Conservation (phyloP, 2,888 invertebrate genomes). For the Drosophila merina region DNA sequence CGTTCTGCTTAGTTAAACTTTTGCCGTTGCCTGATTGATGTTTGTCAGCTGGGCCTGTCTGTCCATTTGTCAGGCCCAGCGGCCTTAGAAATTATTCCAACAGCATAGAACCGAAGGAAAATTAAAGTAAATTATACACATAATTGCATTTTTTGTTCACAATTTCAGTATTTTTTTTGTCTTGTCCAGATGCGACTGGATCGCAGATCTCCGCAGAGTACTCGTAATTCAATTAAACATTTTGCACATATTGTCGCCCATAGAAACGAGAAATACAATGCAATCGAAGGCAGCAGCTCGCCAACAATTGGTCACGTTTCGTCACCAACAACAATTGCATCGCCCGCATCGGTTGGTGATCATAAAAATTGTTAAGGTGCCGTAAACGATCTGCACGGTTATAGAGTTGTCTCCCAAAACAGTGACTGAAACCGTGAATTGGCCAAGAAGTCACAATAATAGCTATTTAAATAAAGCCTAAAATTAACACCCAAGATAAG, state of each 20-base stretch:
- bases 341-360: constrained; percentile 62
- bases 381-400: constrained; percentile 47
- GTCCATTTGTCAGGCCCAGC: constrained; percentile 47
- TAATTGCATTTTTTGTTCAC: constrained; percentile 51
- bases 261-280: constrained; percentile 27
- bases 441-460: background rate
- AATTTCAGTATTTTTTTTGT: constrained; percentile 2
- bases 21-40: constrained; percentile 61
- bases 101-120: constrained; percentile 55
- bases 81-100: constrained; percentile 69
- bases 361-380: constrained; percentile 59
- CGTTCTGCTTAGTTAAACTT: constrained; percentile 75
- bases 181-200: constrained; percentile 51
- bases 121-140: constrained; percentile 73
- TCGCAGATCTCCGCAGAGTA: constrained; percentile 9
- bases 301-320: constrained; percentile 72
- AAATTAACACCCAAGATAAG: background rate
- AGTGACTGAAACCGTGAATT: background rate
- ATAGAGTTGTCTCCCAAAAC: constrained; percentile 14
- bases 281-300: constrained; percentile 18
- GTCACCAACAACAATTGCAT: constrained; percentile 55
- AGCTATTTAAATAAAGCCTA: background rate
- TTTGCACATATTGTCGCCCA: constrained; percentile 56
- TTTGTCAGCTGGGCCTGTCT: constrained; percentile 68
- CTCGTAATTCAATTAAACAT: constrained; percentile 73